Base-by-base conservation (phyloP, 2,888 invertebrate genomes). In the Sphaerophoria rueppellii region DNA sequence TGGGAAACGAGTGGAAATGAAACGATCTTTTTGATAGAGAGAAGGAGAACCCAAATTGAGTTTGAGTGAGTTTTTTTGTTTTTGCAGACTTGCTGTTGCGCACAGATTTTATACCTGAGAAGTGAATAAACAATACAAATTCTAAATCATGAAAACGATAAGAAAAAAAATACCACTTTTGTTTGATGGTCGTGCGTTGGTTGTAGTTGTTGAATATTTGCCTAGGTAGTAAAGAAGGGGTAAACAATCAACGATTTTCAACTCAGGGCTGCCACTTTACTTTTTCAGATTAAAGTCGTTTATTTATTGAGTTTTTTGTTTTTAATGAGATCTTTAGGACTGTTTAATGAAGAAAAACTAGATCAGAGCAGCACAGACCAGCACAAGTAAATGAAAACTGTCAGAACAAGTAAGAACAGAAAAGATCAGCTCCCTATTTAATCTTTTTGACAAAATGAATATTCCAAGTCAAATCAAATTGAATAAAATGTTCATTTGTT, bases 21-120 rank as follows among this genome's bases (percentile, higher is more conserved):
- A 34, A 57, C 9, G 9, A 63, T 50, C 11, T 37, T 6, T 32
- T 43, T 9, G 43, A 43, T 43, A 6, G 43, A 43, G 43, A 11
- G 43, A 43, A 11, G 12, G 43, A 43, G 46, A 70, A 14, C n/a
- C 61, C 0, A 69, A 65, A 12, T 40, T 58, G 58, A 78, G 55
- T 40, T 9, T 40, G 40, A 40, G 40, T 7, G 78, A 71, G 48
- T n/a, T 57, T 63, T 50, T 50, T 34, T 24, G 24, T 24, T 50
- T 60, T 48, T 48, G 61, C 32, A 48, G 67, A 46, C 73, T 79
- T 73, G n/a, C n/a, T n/a, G n/a, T n/a, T n/a, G 79, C 79, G 73
- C 73, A 79, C 79, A 79, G 78, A 73, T 79, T 73, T 46, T 58
- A 32, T n/a, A 7, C 12, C 4, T 34, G 35, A 16, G 50, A 60